Conservation (phyloP, 2,113 vertebrate genomes). For the Otolemur garnettii region DNA sequence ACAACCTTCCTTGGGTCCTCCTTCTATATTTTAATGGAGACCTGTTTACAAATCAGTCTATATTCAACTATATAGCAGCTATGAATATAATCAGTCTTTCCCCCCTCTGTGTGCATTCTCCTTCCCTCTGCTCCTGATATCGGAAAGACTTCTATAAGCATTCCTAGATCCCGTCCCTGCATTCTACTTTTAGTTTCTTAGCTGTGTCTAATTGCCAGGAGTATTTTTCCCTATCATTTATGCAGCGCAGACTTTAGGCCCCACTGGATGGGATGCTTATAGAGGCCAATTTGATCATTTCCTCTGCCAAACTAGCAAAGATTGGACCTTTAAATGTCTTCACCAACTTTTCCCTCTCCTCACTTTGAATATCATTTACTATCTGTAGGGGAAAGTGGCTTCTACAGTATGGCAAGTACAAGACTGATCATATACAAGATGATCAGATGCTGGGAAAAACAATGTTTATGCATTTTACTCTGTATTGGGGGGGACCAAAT, state of each 20-base stretch:
- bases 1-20: background rate
- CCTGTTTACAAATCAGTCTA: background rate
- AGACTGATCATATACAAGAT: background rate
- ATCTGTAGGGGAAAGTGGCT: background rate
- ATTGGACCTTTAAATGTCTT: background rate
- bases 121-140: background rate
- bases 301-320: background rate
- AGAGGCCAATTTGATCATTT: background rate
- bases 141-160: background rate
- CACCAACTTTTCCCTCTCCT: background rate
- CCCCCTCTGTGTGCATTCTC: background rate
- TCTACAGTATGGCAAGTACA: background rate
- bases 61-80: background rate
- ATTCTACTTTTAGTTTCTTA: slow-evolving; percentile 15
- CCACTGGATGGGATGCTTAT: too few relatives aligned
- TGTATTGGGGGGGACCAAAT: background rate
- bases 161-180: background rate
- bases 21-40: background rate
- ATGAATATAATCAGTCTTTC: background rate
- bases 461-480: background rate
- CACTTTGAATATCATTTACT: background rate
- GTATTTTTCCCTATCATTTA: background rate
- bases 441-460: background rate
- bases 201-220: background rate
- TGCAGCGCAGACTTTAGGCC: background rate